Evolutionary conservation across 2,797 vertebrate species (phyloP).

Genomic region (Dromococcyx pavoninus): DNA sequence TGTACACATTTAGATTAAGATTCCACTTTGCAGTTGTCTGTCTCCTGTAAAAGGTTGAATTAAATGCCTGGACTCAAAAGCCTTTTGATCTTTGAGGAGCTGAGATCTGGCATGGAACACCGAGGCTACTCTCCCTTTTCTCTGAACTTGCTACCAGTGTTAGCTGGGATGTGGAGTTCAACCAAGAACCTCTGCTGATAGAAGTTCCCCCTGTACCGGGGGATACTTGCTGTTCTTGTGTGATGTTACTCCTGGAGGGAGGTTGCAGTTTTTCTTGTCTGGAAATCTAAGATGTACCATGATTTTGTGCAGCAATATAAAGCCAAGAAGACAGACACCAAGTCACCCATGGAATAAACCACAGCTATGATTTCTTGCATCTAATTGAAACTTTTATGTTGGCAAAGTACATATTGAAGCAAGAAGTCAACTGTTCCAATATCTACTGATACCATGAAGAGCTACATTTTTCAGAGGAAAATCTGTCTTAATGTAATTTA

Average conservation of each 20-base stretch:
- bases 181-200: too few species aligned
- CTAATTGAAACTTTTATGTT: background rate
- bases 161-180: rapidly evolving
- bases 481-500: background rate
- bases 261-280: background rate
- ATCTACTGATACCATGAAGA: background rate
- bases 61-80: background rate
- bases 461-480: background rate
- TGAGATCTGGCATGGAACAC: background rate
- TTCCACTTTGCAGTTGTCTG: background rate
- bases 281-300: background rate
- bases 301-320: background rate
- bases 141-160: background rate
- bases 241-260: background rate
- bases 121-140: background rate
- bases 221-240: background rate
- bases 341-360: background rate
- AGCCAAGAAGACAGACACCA: background rate
- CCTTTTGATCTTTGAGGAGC: conserved; percentile 33
- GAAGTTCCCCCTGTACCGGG: too few species aligned
- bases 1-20: background rate
- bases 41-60: background rate
- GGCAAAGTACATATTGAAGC: background rate
- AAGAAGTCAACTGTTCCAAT: background rate
- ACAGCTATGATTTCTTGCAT: background rate